Conservation (phyloP, 2,888 invertebrate species). For the Stenotaenia linearis region DNA sequence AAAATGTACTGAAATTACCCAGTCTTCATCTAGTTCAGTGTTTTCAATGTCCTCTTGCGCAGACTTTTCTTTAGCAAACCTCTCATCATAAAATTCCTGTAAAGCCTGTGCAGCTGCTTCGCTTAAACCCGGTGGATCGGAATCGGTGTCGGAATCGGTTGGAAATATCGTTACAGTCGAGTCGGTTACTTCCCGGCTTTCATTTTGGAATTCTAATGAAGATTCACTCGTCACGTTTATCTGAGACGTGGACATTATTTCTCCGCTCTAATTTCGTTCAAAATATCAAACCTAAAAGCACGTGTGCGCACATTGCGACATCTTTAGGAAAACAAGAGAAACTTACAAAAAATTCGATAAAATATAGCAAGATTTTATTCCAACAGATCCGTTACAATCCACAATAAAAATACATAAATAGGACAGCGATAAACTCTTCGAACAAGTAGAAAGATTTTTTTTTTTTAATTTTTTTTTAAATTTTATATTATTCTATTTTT, state of each 20-base stretch:
- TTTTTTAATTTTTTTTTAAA: no score
- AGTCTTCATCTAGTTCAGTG: background rate
- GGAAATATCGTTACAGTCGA: background rate
- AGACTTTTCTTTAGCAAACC: background rate
- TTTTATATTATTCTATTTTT: no score
- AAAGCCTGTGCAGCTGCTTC: background rate
- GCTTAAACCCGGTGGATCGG: background rate
- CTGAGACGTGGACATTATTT: background rate
- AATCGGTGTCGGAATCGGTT: background rate
- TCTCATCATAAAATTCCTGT: background rate
- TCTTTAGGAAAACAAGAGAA: no score
- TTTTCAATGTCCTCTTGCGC: background rate
- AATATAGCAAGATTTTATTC: background rate
- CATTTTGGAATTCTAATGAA: background rate
- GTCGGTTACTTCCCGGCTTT: background rate
- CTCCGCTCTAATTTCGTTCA: background rate
- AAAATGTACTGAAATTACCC: no score
- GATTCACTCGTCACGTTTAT: background rate
- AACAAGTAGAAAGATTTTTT: no score
- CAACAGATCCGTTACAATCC: background rate
- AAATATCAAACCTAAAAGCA: background rate
- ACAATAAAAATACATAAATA: background rate
- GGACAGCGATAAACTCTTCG: background rate
- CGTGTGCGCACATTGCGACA: background rate
- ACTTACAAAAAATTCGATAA: background rate